These are phyloP conservation scores for Entomobrya multifasciata DNA, from an alignment of 2,888 invertebrate species.

Conservation along the genomic window DNA sequence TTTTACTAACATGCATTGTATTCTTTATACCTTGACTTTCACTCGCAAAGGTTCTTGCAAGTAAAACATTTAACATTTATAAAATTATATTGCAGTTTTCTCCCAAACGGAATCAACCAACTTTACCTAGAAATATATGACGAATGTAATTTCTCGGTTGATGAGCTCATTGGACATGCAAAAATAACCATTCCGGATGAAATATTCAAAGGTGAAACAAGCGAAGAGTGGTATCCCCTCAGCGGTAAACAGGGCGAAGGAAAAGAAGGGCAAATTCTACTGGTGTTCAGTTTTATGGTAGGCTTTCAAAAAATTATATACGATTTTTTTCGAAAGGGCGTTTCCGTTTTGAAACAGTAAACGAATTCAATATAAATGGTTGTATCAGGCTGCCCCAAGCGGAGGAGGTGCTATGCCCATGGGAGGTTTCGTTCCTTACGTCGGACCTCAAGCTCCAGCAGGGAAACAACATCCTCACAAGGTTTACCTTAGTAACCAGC, in stretches of 20 bases:
- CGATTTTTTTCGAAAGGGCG: no score
- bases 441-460: constrained; percentile 53
- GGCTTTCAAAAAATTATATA: constrained; percentile 43
- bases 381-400: constrained; percentile 71
- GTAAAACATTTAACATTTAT: no score
- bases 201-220: constrained; percentile 90
- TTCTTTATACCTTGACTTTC: no score
- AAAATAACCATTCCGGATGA: constrained; percentile 92
- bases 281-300: constrained; percentile 88
- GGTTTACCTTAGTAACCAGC: constrained; percentile 71
- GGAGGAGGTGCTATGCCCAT: constrained; percentile 56
- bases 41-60: no score
- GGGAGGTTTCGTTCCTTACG: constrained; percentile 68
- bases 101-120: constrained; percentile 93
- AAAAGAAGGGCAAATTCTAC: constrained; percentile 95
- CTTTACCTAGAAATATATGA: constrained; percentile 97
- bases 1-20: no score
- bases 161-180: constrained; percentile 97
- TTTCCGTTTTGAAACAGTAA: not conserved
- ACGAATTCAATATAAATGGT: not conserved
- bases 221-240: constrained; percentile 96
- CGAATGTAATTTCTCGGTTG: constrained; percentile 97
- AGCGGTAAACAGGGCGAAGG: constrained; percentile 97
- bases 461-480: constrained; percentile 64
- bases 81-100: constrained; percentile 86